A percentile compares a stretch with the other conserved stretches of the same genome.
phyloP scores from a whole-genome alignment of 2,888 invertebrate genomes.

The Siphlonurus alternatus region DNA sequence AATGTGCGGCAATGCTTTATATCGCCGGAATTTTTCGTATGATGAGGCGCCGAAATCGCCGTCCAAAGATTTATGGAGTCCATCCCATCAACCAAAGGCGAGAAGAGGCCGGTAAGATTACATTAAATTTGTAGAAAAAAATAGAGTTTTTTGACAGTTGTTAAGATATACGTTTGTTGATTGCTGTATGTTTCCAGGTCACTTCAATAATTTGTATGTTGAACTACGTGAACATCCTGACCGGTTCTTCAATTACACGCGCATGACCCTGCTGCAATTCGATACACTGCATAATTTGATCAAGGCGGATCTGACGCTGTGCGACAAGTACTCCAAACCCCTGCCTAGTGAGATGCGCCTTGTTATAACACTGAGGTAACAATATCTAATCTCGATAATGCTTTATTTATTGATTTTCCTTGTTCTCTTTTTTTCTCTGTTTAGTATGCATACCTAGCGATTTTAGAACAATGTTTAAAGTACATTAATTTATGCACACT shows the following conservation, averaged over 20 bases:
- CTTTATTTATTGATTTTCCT: too few species aligned
- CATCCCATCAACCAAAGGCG: neutral
- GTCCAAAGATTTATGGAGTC: neutral
- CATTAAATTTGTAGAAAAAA: too few species aligned
- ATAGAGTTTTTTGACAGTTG: too few species aligned
- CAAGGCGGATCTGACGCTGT: neutral
- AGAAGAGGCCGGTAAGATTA: neutral
- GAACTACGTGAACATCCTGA: neutral
- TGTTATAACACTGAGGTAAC: neutral
- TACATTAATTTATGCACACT: too few species aligned
- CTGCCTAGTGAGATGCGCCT: neutral
- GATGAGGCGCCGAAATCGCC: neutral
- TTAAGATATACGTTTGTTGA: too few species aligned
- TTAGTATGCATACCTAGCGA: too few species aligned
- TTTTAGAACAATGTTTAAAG: too few species aligned
- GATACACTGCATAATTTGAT: neutral
- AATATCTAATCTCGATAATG: too few species aligned
- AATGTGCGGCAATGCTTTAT: too few species aligned
- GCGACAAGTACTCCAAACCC: too few species aligned
- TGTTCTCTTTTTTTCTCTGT: too few species aligned
- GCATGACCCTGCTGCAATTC: neutral
- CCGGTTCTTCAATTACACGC: neutral
- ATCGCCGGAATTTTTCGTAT: too few species aligned
- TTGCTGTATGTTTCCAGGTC: neutral
- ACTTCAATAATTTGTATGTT: neutral